Evolutionary conservation across 2,113 vertebrate genomes (phyloP).

Genomic region (Scomber japonicus): DNA sequence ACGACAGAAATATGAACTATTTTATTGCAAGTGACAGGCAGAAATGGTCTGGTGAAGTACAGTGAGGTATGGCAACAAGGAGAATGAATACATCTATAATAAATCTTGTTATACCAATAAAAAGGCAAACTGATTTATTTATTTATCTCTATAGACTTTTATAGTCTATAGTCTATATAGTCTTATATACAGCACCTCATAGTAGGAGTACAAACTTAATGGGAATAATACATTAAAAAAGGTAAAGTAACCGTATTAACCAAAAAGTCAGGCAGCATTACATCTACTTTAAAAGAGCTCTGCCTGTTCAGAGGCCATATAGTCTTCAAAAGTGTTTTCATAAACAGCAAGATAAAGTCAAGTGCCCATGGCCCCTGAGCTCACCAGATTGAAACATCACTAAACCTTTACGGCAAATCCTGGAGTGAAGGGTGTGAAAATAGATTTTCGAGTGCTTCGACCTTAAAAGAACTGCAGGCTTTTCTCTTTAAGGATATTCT

Average conservation of each 20-base stretch:
- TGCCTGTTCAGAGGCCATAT: slow-evolving; percentile 7
- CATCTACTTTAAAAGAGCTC: slow-evolving; percentile 1
- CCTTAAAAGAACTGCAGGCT: slow-evolving; percentile 3
- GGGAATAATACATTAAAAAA: slow-evolving; percentile 11
- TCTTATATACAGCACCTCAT: background rate
- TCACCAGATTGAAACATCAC: slow-evolving; percentile 21
- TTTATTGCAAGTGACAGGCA: slow-evolving; percentile 29
- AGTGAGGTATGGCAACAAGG: slow-evolving; percentile 9
- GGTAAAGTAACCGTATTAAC: background rate
- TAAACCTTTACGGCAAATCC: slow-evolving; percentile 24
- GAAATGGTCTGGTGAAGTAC: slow-evolving; percentile 9
- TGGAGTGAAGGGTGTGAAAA: slow-evolving; percentile 24
- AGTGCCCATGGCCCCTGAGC: slow-evolving; percentile 2
- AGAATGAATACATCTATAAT: slow-evolving; percentile 18
- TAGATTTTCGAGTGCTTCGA: slow-evolving; percentile 29
- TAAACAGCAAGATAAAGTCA: slow-evolving; percentile 16
- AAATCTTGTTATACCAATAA: slow-evolving; percentile 37
- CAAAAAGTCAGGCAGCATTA: background rate
- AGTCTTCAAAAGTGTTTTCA: slow-evolving; percentile 17
- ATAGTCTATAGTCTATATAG: background rate
- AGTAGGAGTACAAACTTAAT: background rate
- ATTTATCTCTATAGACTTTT: slow-evolving; percentile 1
- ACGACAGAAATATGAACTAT: background rate
- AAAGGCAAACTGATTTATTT: slow-evolving; percentile 46
- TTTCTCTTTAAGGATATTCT: slow-evolving; percentile 9